Conservation (phyloP, 2,888 invertebrate genomes). For the Acleris laterana region DNA sequence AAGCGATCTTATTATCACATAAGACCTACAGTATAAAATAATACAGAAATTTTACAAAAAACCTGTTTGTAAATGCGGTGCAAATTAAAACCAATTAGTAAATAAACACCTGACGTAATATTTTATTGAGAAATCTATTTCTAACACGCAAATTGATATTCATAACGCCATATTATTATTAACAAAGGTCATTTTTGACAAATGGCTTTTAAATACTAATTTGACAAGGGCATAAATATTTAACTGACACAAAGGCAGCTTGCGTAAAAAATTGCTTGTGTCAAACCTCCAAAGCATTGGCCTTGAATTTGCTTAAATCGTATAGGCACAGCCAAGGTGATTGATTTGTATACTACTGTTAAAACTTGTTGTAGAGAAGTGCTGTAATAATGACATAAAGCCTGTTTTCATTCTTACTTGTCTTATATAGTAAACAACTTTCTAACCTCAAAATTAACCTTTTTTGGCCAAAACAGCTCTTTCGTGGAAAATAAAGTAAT, state of each 20-base stretch:
- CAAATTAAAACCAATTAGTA: not conserved
- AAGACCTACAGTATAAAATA: too few relatives aligned
- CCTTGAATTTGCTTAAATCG: slow-evolving; percentile 14
- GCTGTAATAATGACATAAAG: not conserved
- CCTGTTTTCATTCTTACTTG: too few relatives aligned
- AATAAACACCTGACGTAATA: not conserved
- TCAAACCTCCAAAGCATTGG: slow-evolving; percentile 8
- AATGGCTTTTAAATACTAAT: slow-evolving; percentile 20
- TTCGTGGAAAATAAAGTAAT: too few relatives aligned
- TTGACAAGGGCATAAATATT: slow-evolving; percentile 28
- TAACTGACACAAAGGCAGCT: slow-evolving; percentile 14
- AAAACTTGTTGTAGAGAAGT: not conserved
- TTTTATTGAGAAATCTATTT: not conserved
- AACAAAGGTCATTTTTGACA: slow-evolving; percentile 21
- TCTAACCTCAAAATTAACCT: too few relatives aligned
- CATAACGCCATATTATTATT: slow-evolving; percentile 19
- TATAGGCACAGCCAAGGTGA: too few relatives aligned
- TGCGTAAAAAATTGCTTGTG: slow-evolving; percentile 9
- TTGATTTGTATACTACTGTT: not conserved
- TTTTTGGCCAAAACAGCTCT: too few relatives aligned
- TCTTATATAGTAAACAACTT: too few relatives aligned
- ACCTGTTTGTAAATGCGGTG: not conserved
- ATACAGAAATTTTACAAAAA: too few relatives aligned
- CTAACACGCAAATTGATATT: not conserved
- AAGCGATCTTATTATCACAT: too few relatives aligned